Evolutionary conservation across 2,113 vertebrate species (phyloP).

Genomic region (Rutilus rutilus): DNA sequence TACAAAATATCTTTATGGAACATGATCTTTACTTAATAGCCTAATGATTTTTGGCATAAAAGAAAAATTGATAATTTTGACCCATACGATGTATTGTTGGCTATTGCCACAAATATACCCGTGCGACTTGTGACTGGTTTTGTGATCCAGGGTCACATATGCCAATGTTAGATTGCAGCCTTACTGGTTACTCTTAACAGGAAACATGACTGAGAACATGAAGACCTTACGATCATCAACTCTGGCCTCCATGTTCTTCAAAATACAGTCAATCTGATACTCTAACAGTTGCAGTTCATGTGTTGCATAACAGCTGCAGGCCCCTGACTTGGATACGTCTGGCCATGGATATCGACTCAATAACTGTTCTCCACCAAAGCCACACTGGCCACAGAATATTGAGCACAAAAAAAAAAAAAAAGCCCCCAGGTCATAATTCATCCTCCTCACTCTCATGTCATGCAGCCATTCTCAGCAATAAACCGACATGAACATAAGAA

Average conservation of each 20-base stretch:
- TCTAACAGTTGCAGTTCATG: constrained; percentile 19
- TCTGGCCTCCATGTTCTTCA: background rate
- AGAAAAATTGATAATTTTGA: no score
- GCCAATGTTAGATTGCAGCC: background rate
- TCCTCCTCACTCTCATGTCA: background rate
- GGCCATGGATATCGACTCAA: constrained; percentile 26
- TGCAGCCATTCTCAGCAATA: background rate
- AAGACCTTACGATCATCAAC: background rate
- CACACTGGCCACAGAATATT: constrained; percentile 28
- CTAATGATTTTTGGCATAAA: no score
- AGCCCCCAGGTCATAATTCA: constrained; percentile 33
- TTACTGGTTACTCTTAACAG: background rate
- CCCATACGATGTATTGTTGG: no score
- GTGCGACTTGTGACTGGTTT: no score
- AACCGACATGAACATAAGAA: background rate
- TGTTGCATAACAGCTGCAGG: constrained; percentile 33
- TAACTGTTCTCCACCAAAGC: constrained; percentile 37
- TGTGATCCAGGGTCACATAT: background rate
- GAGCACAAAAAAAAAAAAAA: constrained; percentile 27
- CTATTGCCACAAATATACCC: no score
- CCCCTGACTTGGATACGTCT: constrained; percentile 13
- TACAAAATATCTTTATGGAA: no score
- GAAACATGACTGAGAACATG: background rate
- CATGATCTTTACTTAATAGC: no score
- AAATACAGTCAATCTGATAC: constrained; percentile 20